Percentiles rank a stretch among this genome's conserved stretches.
phyloP scores from a whole-genome alignment of 2,113 vertebrate species.

The Gopherus flavomarginatus region DNA sequence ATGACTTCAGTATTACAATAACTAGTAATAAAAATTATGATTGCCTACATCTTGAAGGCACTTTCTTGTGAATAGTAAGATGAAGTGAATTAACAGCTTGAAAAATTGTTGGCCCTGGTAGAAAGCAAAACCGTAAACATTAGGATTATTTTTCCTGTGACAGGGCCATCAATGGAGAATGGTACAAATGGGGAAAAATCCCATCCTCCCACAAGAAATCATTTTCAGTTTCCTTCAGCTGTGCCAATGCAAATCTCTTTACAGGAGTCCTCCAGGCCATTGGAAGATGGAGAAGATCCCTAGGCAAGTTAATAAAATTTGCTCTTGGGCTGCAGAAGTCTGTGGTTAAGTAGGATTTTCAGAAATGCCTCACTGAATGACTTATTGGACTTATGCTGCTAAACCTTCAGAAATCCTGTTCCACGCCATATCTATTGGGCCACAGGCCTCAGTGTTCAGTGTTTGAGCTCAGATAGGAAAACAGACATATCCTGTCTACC shows the following conservation, averaged over 20 bases:
- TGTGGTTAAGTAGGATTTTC: background rate
- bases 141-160: conserved; percentile 56
- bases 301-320: background rate
- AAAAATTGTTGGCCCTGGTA: conserved; percentile 66
- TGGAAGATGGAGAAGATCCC: no score
- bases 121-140: conserved; percentile 48
- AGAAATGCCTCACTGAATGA: background rate
- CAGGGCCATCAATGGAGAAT: background rate
- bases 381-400: background rate
- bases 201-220: background rate
- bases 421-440: background rate
- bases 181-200: background rate
- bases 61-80: conserved; percentile 40
- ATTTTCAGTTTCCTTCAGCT: background rate
- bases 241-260: background rate
- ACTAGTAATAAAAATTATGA: conserved; percentile 73
- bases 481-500: background rate
- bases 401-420: background rate
- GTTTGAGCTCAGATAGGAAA: background rate
- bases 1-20: conserved; percentile 38
- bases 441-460: background rate
- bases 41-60: conserved; percentile 76
- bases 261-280: background rate
- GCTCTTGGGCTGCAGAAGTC: background rate
- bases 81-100: conserved; percentile 75